A percentile compares a stretch with the other conserved stretches of the same genome.
Conservation (phyloP, 1,140 invertebrate species). For the Drosophila neocordata region DNA sequence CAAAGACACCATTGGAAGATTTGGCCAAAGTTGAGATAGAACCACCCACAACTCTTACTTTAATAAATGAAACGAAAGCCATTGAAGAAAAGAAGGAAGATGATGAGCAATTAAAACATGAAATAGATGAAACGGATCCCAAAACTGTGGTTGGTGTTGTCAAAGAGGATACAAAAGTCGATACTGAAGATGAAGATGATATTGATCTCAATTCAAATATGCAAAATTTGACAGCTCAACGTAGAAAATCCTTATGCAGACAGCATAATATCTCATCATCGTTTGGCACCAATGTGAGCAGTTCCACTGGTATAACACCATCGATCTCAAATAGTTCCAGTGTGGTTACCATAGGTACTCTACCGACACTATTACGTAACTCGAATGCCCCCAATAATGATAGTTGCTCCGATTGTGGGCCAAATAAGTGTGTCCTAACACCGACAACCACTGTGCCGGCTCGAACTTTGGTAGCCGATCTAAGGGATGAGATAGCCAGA, state of each 20-base stretch:
- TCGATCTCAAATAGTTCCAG: constrained; percentile 79
- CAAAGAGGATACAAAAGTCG: neutral
- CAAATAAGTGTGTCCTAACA: constrained; percentile 25
- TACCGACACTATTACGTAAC: constrained; percentile 56
- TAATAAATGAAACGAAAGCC: constrained; percentile 6
- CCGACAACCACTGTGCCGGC: constrained; percentile 59
- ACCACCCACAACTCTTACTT: constrained; percentile 25
- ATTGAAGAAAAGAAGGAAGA: neutral
- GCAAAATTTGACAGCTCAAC: constrained; percentile 76
- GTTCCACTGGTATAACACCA: constrained; percentile 72
- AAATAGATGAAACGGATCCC: neutral
- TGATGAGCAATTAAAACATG: neutral
- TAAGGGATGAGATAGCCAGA: constrained; percentile 67
- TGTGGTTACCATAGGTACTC: constrained; percentile 69
- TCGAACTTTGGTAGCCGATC: constrained; percentile 57
- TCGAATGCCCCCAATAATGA: constrained; percentile 45
- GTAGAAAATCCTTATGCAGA: constrained; percentile 76
- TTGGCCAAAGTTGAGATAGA: constrained; percentile 24
- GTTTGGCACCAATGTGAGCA: constrained; percentile 71
- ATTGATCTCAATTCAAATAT: constrained; percentile 81
- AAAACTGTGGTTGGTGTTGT: neutral
- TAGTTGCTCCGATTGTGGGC: constrained; percentile 44
- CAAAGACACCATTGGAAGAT: constrained; percentile 83
- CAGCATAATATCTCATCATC: constrained; percentile 81
- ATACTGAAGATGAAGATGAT: constrained; percentile 59